Evolutionary conservation across 2,888 invertebrate genomes (phyloP).

Genomic region (Pantelozetes paolii): DNA sequence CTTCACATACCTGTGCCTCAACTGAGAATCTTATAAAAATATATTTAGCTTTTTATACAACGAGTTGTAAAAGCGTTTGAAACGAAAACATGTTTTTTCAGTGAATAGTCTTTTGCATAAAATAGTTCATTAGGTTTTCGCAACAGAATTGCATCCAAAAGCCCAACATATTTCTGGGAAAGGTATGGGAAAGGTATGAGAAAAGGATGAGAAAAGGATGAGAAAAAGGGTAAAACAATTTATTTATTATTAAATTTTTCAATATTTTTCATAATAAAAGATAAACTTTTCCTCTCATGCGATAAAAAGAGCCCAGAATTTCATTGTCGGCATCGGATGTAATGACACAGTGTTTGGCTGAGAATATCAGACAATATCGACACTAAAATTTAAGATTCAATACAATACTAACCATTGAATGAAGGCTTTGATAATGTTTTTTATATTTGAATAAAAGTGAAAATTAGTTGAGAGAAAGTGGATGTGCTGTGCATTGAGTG

Average conservation of each 20-base stretch:
- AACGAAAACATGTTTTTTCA: conserved; percentile 22
- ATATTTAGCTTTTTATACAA: conserved; percentile 13
- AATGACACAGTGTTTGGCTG: conserved; percentile 18
- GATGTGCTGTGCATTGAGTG: conserved; percentile 22
- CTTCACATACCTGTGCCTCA: too few relatives aligned
- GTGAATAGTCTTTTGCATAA: neutral
- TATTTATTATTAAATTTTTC: neutral
- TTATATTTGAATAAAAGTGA: conserved; percentile 16
- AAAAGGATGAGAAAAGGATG: neutral
- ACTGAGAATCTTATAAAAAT: conserved; percentile 3
- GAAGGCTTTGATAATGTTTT: conserved; percentile 16
- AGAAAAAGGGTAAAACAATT: conserved; percentile 4
- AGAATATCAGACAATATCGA: conserved; percentile 14
- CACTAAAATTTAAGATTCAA: neutral
- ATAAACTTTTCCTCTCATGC: conserved; percentile 13
- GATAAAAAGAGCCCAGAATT: neutral
- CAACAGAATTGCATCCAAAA: neutral
- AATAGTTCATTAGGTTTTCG: conserved; percentile 37
- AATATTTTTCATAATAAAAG: conserved; percentile 1
- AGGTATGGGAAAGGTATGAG: neutral
- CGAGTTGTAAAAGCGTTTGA: neutral
- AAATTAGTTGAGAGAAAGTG: conserved; percentile 4
- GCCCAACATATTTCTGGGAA: conserved; percentile 16
- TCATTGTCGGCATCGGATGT: conserved; percentile 11
- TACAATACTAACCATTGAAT: too few relatives aligned